phyloP scores from a whole-genome alignment of 2,797 vertebrate species.

The Siniperca scherzeri region DNA sequence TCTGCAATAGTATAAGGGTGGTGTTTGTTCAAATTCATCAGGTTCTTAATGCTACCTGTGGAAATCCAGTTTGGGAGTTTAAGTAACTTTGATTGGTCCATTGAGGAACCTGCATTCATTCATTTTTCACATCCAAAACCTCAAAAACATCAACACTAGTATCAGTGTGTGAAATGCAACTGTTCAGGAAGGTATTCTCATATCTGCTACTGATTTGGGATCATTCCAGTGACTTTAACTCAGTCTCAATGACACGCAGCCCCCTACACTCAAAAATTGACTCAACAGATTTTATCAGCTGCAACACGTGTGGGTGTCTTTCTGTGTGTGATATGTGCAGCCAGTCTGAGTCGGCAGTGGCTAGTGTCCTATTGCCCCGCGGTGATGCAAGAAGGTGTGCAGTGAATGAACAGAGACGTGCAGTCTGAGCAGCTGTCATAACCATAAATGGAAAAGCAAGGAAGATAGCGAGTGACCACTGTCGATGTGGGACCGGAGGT shows the following conservation, averaged over 20 bases:
- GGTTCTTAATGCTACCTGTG: neutral
- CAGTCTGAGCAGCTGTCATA: constrained; percentile 15
- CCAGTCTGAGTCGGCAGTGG: constrained; percentile 20
- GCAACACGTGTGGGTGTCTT: constrained; percentile 12
- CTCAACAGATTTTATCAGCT: constrained; percentile 40
- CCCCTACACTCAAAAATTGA: neutral
- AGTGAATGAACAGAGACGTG: constrained; percentile 30
- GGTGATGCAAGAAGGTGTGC: constrained; percentile 63
- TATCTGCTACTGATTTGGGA: neutral
- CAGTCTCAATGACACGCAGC: neutral
- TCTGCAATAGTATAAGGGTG: no score
- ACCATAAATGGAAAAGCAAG: constrained; percentile 63
- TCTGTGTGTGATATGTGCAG: constrained; percentile 51
- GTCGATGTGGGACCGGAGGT: constrained; percentile 7
- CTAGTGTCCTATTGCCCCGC: constrained; percentile 61
- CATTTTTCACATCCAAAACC: neutral
- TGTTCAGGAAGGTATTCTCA: neutral
- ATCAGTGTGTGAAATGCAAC: constrained; percentile 6
- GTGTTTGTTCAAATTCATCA: neutral
- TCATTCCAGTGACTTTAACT: neutral
- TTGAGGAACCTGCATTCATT: neutral
- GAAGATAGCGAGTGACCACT: constrained; percentile 37
- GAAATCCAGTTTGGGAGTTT: neutral
- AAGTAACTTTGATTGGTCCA: neutral
- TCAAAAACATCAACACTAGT: neutral